A percentile compares a stretch with the other conserved stretches of the same genome.
phyloP scores from a whole-genome alignment of 2,888 invertebrate species.

The Caenorhabditis drosophilae region DNA sequence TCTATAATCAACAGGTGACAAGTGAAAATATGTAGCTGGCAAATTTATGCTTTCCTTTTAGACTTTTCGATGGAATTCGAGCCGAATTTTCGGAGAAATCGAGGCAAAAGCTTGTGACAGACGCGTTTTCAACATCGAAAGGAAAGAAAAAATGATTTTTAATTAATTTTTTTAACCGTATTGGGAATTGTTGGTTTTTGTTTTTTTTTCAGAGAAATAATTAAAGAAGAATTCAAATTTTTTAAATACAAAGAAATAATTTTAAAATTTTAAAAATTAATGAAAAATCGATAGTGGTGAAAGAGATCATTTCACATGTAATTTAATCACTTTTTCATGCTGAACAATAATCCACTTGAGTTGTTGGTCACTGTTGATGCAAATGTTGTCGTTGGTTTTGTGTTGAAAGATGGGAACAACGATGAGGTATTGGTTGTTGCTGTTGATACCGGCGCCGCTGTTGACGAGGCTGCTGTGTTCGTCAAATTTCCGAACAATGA shows the following conservation, averaged over 20 bases:
- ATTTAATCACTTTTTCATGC: slow-evolving; percentile 33
- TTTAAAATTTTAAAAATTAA: background rate
- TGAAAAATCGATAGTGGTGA: too few relatives aligned
- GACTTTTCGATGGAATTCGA: slow-evolving; percentile 47
- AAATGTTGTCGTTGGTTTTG: slow-evolving; percentile 21
- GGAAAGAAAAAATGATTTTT: slow-evolving; percentile 41
- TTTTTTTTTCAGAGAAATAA: slow-evolving; percentile 1
- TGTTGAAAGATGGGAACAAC: slow-evolving; percentile 11
- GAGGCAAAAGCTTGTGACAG: slow-evolving; percentile 41
- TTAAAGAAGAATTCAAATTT: background rate
- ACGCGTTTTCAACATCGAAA: slow-evolving; percentile 45
- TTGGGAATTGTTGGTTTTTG: background rate
- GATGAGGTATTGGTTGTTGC: slow-evolving; percentile 29
- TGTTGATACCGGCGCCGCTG: slow-evolving; percentile 22
- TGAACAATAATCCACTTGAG: slow-evolving; percentile 47
- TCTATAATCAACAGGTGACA: slow-evolving; percentile 79
- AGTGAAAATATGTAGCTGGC: background rate
- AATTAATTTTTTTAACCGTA: slow-evolving; percentile 1
- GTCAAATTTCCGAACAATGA: slow-evolving; percentile 33
- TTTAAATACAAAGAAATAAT: background rate
- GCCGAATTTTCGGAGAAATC: slow-evolving; percentile 39
- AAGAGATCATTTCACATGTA: too few relatives aligned
- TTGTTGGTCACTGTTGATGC: slow-evolving; percentile 41
- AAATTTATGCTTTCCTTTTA: slow-evolving; percentile 9
- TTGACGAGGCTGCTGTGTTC: slow-evolving; percentile 15